Conservation (phyloP, 2,113 vertebrate genomes). For the Steatornis caripensis region DNA sequence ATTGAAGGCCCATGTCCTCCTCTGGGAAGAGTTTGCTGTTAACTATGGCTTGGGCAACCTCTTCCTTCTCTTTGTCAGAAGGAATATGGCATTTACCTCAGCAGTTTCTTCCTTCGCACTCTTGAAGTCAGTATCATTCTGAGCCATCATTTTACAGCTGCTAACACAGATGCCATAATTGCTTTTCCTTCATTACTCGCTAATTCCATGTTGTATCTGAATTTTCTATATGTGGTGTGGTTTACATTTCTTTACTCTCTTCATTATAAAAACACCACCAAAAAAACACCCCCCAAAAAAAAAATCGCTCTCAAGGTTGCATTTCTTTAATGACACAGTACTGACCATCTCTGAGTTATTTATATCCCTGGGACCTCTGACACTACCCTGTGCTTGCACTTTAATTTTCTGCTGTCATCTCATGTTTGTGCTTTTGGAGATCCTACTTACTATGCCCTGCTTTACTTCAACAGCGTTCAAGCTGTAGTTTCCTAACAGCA, state of each 20-base stretch:
- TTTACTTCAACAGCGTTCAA: background rate
- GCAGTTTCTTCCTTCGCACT: background rate
- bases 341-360: background rate
- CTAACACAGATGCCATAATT: background rate
- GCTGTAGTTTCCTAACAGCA: background rate
- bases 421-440: background rate
- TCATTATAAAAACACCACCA: background rate
- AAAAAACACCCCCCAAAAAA: background rate
- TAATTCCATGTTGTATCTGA: background rate
- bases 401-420: background rate
- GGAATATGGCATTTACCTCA: background rate
- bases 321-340: background rate
- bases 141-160: background rate
- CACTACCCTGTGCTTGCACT: background rate
- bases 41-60: no score
- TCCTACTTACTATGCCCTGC: background rate
- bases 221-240: background rate
- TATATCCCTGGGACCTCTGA: background rate
- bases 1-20: background rate
- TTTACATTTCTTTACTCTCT: background rate
- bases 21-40: background rate
- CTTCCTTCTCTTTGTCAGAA: background rate
- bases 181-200: background rate
- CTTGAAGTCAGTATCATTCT: background rate
- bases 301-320: background rate